Base-by-base conservation (phyloP, 2,113 vertebrate genomes). In the Otis tarda region DNA sequence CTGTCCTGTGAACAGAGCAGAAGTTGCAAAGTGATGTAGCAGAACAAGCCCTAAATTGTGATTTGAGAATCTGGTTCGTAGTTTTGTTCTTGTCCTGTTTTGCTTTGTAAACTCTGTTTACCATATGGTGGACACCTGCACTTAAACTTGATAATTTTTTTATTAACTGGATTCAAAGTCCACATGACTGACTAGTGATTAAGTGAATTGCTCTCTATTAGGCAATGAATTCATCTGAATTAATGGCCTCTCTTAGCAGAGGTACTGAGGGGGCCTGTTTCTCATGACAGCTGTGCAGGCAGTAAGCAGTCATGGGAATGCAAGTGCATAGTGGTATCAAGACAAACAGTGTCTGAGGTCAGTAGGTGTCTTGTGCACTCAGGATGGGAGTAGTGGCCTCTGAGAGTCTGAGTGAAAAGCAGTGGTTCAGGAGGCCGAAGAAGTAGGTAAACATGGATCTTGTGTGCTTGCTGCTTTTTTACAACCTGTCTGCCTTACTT, bases 201-300 rank as follows among this genome's bases (percentile, higher is more conserved):
- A 78, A 94, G 73, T 87, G 56, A 93, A 80, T 74, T 86, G 83
- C 80, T 89, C 89, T 90, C 59, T 92, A 14, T 92, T 87, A 37
- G 81, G 78, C 69, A 43, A 59, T 7, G 3, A 92, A 47, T 87
- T 93, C 5, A 31, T 89, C 45, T 68, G 69, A 85, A 92, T 93
- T 95, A 95, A 89, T 53, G 45, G 56, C 49, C 30, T 84, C 27
- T 84, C 43, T 83, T 37, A 91, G 73, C 27, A 53, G 76, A 75
- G 53, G 5, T 43, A 68, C 60, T 95, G 87, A 87, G 64, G 83
- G 64, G 78, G 73, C 24, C 65, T 93, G 80, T 95, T 87, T 56
- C 53, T 94, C 33, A 8, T 49, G 69, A 7, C 91, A 89, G 81
- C 77, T 93, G 83, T 68, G 89, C 83, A 83, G 86, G 50, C 83